Evolutionary conservation across 2,888 invertebrate species (phyloP).

Genomic region (Oeneis ivallda): DNA sequence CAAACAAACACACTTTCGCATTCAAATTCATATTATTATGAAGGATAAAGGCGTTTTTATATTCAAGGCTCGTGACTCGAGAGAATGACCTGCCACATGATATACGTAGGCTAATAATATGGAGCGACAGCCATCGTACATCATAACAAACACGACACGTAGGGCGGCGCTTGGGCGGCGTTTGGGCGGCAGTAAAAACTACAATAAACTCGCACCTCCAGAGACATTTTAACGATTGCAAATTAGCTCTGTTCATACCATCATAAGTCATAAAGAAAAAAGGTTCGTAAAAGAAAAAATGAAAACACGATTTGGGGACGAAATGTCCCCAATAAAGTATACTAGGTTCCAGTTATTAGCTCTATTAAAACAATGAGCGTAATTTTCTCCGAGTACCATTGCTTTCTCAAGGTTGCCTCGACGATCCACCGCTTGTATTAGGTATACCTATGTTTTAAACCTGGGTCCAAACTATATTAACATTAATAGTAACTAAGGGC

Average conservation of each 20-base stretch:
- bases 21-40: not conserved
- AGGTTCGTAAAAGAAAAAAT: slow-evolving; percentile 7
- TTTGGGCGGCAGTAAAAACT: slow-evolving; percentile 21
- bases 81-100: slow-evolving; percentile 12
- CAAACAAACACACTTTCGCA: too few relatives aligned
- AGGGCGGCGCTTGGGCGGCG: slow-evolving; percentile 7
- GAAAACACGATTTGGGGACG: not conserved
- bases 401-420: too few relatives aligned
- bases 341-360: not conserved
- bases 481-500: too few relatives aligned
- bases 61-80: not conserved
- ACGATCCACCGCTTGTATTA: too few relatives aligned
- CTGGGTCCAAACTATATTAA: too few relatives aligned
- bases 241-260: slow-evolving; percentile 14
- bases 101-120: slow-evolving; percentile 13
- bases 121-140: slow-evolving; percentile 16
- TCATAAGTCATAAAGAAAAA: slow-evolving; percentile 2
- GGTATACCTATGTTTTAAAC: too few relatives aligned
- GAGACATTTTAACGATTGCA: slow-evolving; percentile 24
- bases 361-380: too few relatives aligned
- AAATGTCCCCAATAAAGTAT: not conserved
- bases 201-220: slow-evolving; percentile 18
- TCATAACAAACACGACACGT: slow-evolving; percentile 15
- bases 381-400: too few relatives aligned
- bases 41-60: not conserved